Base-by-base conservation (phyloP, 2,113 vertebrate species). In the Fukomys damarensis region DNA sequence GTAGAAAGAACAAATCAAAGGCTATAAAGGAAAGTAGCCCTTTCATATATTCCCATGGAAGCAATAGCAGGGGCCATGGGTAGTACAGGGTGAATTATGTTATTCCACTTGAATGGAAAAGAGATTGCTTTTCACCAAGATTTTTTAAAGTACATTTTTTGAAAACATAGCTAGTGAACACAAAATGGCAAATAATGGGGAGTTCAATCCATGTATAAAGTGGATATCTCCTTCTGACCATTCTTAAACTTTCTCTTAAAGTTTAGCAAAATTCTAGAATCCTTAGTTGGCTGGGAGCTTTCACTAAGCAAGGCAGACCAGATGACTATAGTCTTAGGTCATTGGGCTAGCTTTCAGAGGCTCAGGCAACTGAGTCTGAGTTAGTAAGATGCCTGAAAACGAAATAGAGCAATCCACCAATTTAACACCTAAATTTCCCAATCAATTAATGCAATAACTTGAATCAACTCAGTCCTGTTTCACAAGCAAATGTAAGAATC, bases 1-100 rank as follows among this genome's bases (percentile, higher is more conserved):
- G 77, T 19, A 87, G 86, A 86, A 72, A 95, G 94, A 96, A 93
- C 88, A 97, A 94, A 97, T 93, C 92, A 96, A 90, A 97, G 87
- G 35, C 85, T 79, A 4, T 52, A 68, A 91, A 80, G 66, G 90
- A 90, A 97, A 96, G 92, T 59, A 93, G 89, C 81, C 92, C 54
- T 94, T 95, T 88, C 72, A 87, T 91, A 2, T 77, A 26, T 87
- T 81, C 58, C 82, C 38, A 19, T 65, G 59, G 92, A 92, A 95
- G 74, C 32, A 46, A 77, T 63, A 77, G 41, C 76, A 93, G 66
- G 66, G 61, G 24, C 61, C 26, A 19, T 20, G 81, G 87, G 56
- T 72, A 94, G 54, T 0, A 0, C 52, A n/a, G 11, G 43, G 76
- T 74, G 52, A 94, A 92, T 65, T 66, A 32, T 43, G 26, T 92